phyloP scores from a whole-genome alignment of 1,140 invertebrate species.

The Drosophila ambigua region DNA sequence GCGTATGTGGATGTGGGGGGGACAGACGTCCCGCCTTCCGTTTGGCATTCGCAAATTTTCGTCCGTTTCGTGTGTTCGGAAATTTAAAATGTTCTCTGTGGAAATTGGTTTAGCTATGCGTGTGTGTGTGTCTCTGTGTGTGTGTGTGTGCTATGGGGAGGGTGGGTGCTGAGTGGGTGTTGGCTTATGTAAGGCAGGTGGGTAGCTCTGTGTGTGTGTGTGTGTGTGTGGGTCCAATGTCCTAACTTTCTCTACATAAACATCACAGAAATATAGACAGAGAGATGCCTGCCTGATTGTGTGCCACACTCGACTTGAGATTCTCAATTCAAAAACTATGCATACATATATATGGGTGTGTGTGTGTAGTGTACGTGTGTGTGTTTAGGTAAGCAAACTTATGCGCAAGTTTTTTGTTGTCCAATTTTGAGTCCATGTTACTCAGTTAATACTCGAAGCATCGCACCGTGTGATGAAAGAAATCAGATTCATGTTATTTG shows the following conservation, averaged over 20 bases:
- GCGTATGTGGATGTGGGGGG: slow-evolving; percentile 12
- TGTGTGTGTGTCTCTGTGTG: slow-evolving; percentile 5
- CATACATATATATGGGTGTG: slow-evolving; percentile 3
- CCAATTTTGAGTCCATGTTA: slow-evolving; percentile 31
- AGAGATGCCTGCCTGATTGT: slow-evolving; percentile 38
- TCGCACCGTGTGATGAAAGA: slow-evolving; percentile 1
- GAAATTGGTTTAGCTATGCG: slow-evolving; percentile 73
- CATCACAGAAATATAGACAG: slow-evolving; percentile 50
- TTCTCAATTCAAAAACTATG: slow-evolving; percentile 60
- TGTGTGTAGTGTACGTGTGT: slow-evolving; percentile 24
- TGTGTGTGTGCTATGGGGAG: not conserved
- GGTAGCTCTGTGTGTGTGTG: slow-evolving; percentile 22
- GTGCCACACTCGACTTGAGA: slow-evolving; percentile 61
- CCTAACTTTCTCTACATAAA: slow-evolving; percentile 35
- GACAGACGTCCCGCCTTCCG: slow-evolving; percentile 35
- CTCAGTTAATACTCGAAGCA: slow-evolving; percentile 27
- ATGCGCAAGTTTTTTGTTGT: slow-evolving; percentile 56
- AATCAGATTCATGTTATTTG: not conserved
- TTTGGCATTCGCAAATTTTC: slow-evolving; percentile 77
- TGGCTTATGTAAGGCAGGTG: slow-evolving; percentile 26
- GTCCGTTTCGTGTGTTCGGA: slow-evolving; percentile 56
- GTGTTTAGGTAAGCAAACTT: slow-evolving; percentile 49
- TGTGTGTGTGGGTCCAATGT: slow-evolving; percentile 40
- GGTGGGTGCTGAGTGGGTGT: not conserved
- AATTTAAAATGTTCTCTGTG: slow-evolving; percentile 76